Base-by-base conservation (phyloP, 1,140 invertebrate species). In the Vanessa atalanta region DNA sequence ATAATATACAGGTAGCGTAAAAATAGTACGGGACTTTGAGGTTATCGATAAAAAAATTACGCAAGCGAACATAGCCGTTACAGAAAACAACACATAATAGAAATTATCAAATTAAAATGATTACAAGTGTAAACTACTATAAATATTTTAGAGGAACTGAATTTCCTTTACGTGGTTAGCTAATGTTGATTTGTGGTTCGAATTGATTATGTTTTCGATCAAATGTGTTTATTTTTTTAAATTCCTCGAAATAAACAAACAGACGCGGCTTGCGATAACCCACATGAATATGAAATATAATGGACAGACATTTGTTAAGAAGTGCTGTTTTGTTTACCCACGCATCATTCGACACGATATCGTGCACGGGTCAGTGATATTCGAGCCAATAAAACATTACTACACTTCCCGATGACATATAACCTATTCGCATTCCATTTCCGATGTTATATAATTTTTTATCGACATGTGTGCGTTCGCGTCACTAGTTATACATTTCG, bases 281-380 rank as follows among this genome's bases (percentile, higher is more conserved):
- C 26, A 47, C 26, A 55, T 43, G 23, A 65, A 50, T 14, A 48
- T 70, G 16, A 26, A 61, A 70, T 63, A 70, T 51, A 43, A 70
- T 53, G 61, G 26, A 51, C 48, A 51, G 67, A 20, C 51, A 26
- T 60, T 23, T 26, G 55, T 60, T 14, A 60, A 26, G 23, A 60
- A 60, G 3, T 51, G 9, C 60, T 31, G 72, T 50, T 20, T 43
- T 74, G 61, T 74, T 69, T 65, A 61, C 57, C 47, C 65, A 57
- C 47, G 66, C 47, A 55, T 74, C 66, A 74, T 74, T 69, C 68
- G 60, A 65, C 72, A 64, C 12, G 66, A 61, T 37, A 16, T 53
- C 51, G n/a, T 9, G 51, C 15, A 63, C 60, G 60, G 48, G 70
- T 60, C 37, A 47, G 68, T 47, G 70, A 37, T 64, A 71, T 71